phyloP scores from a whole-genome alignment of 1,140 invertebrate genomes.

The Aphelenchoides besseyi region DNA sequence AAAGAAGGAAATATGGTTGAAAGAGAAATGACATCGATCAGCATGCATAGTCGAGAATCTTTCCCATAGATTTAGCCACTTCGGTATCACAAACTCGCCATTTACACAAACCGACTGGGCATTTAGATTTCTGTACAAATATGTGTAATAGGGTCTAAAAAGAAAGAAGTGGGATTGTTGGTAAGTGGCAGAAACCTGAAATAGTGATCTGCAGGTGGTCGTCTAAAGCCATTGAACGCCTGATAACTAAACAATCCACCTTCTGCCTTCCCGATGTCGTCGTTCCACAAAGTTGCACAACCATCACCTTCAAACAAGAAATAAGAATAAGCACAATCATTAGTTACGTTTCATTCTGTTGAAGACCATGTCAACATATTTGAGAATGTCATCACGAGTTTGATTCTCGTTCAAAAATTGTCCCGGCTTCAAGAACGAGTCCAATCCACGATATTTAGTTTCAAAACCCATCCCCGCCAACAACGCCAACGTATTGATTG shows the following conservation, averaged over 20 bases:
- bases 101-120: conserved; percentile 15
- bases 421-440: neutral
- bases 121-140: conserved; percentile 25
- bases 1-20: conserved; percentile 47
- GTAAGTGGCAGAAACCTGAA: conserved; percentile 33
- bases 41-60: conserved; percentile 34
- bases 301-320: conserved; percentile 34
- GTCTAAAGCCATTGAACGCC: conserved; percentile 37
- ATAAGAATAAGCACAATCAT: neutral
- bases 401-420: neutral
- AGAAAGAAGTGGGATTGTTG: conserved; percentile 22
- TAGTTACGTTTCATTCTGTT: conserved; percentile 8
- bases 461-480: conserved; percentile 30
- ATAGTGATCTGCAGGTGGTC: conserved; percentile 46
- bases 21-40: conserved; percentile 51
- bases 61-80: conserved; percentile 17
- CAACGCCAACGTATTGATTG: conserved; percentile 44
- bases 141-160: conserved; percentile 25
- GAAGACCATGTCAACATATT: conserved; percentile 4
- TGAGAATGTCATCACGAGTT: neutral
- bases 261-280: conserved; percentile 38
- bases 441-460: conserved; percentile 7
- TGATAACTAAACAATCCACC: conserved; percentile 52
- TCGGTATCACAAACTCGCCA: conserved; percentile 17
- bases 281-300: conserved; percentile 44